Evolutionary conservation across 2,888 invertebrate genomes (phyloP), one percentile per base, ranked within the genome.

Genomic region (Tetragnatha montana): DNA sequence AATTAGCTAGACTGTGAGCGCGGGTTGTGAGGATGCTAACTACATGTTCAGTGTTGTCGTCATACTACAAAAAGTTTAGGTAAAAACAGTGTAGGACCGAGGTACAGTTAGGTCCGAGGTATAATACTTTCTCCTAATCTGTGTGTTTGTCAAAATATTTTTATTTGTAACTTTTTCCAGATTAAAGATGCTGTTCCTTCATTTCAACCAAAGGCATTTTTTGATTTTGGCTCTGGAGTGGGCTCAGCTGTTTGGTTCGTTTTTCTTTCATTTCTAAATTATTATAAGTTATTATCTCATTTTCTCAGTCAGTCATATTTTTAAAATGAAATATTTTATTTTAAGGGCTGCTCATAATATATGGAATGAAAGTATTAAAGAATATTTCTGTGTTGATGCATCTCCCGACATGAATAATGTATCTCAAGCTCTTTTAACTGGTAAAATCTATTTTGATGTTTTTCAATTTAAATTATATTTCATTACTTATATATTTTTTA

Each of bases 141-240:
- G 4, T 35, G 35, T 35, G 35, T 35, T 35, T 35, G 35, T 35
- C 35, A 35, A 35, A 35, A 35, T 4, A 35, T 35, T 35, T 35
- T 35, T 2, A 35, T 22, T n/a, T n/a, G n/a, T n/a, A n/a, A n/a
- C n/a, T n/a, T 75, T 8, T 91, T 92, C 6, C 91, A 94, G 93
- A 96, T 98, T 84, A 94, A 94, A 81, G 93, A 93, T 70, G 94
- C 95, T 83, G 95, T 96, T 93, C 94, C 95, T 0, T 93, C 95
- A 21, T 98, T 96, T 93, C 94, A 94, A 88, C 98, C 98, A 0
- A 94, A 95, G 88, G 95, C 95, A 90, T 95, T 97, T 91, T 96
- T 98, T 92, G 98, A 99, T 94, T 98, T 97, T 93, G 99, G 98
- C 0, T 97, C 98, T 7, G 99, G 99, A 0, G 94, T 97, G 6